Base-by-base conservation (phyloP, 2,888 invertebrate genomes). In the Belgica antarctica region DNA sequence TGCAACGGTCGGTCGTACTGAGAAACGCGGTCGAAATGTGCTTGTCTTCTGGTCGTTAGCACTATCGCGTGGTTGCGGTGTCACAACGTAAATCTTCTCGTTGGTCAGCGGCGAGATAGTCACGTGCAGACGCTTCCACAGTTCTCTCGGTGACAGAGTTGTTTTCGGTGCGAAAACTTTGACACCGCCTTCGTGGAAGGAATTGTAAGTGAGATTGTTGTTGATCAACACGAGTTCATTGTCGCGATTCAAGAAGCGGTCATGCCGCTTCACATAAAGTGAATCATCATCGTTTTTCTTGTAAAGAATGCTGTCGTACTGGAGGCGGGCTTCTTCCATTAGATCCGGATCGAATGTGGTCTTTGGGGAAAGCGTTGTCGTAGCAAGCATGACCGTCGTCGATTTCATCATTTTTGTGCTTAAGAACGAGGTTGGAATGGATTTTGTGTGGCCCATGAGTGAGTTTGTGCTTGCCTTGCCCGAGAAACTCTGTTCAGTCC, bases 11-110 rank as follows among this genome's bases (percentile, higher is more conserved):
- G 86, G 86, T 73, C 86, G 79, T 72, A 83, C 81, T 27, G 68
- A 24, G 71, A 70, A 57, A 75, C 75, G n/a, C 66, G 61, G 47
- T 71, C 52, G 72, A 52, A 22, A 69, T 73, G 15, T 72, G 71
- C 65, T 10, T 7, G n/a, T 61, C 28, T 34, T 27, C 52, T 71
- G 8, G 74, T 72, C 2, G 75, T 74, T 3, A 72, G 72, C 65
- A 73, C 71, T 24, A 15, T 41, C 57, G 27, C 27, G 17, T 17
- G 89, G 84, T 75, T 88, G 87, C 0, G 92, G 90, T 2, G 92
- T 92, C 0, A 92, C 91, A 1, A 92, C 89, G 74, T 91, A 91
- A 0, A 92, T 85, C 76, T 89, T 89, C 79, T 92, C 92, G 75
- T 88, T 87, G 2, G 89, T 89, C 71, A 86, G 79, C n/a, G 90